These are phyloP conservation scores for Linyphia triangularis DNA, from an alignment of 2,888 invertebrate genomes.

Conservation along the genomic window DNA sequence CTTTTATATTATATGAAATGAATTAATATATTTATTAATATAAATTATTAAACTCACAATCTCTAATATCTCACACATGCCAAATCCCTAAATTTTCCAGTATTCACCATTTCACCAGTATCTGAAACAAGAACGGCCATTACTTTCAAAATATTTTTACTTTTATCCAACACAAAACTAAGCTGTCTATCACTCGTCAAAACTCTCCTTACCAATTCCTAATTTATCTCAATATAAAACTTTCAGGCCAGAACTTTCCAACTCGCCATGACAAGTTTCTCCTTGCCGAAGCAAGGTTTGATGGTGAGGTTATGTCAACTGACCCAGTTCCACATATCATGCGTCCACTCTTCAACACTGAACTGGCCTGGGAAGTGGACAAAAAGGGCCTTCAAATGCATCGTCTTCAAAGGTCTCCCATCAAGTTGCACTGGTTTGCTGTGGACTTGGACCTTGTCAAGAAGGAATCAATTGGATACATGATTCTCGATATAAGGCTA, in stretches of 20 bases:
- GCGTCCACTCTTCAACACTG: constrained; percentile 80
- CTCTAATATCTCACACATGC: no score
- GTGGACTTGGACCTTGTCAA: constrained; percentile 78
- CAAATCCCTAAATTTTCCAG: no score
- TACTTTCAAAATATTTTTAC: no score
- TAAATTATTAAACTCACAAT: no score
- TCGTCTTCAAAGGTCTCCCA: constrained; percentile 80
- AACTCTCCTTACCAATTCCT: no score
- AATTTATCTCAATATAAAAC: not conserved
- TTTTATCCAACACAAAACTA: no score
- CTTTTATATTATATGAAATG: no score
- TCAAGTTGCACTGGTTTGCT: constrained; percentile 81
- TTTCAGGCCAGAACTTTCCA: constrained; percentile 80
- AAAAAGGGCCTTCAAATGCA: constrained; percentile 80
- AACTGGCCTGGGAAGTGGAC: constrained; percentile 81
- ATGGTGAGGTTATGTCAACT: constrained; percentile 80
- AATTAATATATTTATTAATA: no score
- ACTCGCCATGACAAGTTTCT: constrained; percentile 79
- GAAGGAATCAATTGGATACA: constrained; percentile 80
- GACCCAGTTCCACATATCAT: constrained; percentile 80
- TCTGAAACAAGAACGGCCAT: no score
- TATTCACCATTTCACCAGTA: no score
- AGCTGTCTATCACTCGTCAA: no score
- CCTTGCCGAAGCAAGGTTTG: constrained; percentile 81
- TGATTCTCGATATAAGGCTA: constrained; percentile 80